Conservation (phyloP, 1,140 invertebrate genomes). For the Drosophila dunni region DNA sequence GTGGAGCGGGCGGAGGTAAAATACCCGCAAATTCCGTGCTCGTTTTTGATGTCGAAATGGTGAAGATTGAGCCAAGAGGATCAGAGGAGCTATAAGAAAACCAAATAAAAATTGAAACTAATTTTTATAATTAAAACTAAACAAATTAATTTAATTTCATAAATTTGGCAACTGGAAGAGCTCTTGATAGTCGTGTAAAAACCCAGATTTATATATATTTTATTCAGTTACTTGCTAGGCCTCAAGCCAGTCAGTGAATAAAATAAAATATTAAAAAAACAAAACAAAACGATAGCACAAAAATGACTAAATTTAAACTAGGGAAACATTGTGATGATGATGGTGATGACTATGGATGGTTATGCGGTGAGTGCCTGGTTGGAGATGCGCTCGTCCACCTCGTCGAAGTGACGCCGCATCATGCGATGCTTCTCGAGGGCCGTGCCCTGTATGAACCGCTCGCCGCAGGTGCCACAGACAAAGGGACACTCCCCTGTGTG, state of each 20-base stretch:
- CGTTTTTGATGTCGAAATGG: slow-evolving; percentile 93
- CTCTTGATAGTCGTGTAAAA: not conserved
- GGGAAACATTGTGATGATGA: not conserved
- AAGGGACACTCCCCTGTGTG: slow-evolving; percentile 71
- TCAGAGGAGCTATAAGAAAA: slow-evolving; percentile 83
- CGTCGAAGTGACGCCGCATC: slow-evolving; percentile 73
- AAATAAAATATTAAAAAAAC: slow-evolving; percentile 13
- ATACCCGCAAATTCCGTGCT: slow-evolving; percentile 92
- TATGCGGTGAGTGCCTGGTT: slow-evolving; percentile 3
- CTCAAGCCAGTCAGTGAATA: slow-evolving; percentile 4
- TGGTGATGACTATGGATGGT: not conserved
- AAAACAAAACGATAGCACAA: too few species aligned
- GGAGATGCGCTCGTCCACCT: slow-evolving; percentile 52
- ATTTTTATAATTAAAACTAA: slow-evolving; percentile 9
- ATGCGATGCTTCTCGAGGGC: slow-evolving; percentile 70
- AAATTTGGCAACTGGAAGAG: not conserved
- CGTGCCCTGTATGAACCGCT: slow-evolving; percentile 71
- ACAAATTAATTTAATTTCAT: not conserved
- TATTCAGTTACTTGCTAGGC: slow-evolving; percentile 4
- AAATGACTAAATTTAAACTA: slow-evolving; percentile 8
- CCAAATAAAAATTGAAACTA: too few species aligned
- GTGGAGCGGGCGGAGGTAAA: slow-evolving; percentile 91
- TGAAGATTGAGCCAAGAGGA: slow-evolving; percentile 89
- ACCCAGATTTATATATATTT: slow-evolving; percentile 10
- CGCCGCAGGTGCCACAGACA: slow-evolving; percentile 68